Evolutionary conservation across 2,113 vertebrate genomes (phyloP).

Genomic region (Micronycteris hirsuta): DNA sequence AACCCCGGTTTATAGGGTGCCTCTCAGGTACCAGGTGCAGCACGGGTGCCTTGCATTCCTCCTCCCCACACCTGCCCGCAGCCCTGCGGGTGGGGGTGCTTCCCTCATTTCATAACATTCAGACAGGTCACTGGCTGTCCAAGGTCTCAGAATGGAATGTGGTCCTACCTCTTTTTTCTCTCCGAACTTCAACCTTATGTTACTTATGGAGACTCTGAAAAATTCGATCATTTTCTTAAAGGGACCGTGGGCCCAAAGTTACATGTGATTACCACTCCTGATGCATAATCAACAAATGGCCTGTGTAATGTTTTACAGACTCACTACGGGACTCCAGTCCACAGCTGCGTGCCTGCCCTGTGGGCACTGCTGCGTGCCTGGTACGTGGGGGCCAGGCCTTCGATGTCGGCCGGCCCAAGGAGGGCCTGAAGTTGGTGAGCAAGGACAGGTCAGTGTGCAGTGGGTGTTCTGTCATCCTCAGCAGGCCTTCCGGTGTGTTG

Average conservation of each 20-base stretch:
- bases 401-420: constrained; percentile 86
- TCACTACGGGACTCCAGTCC: constrained; percentile 60
- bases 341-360: constrained; percentile 79
- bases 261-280: fast-evolving
- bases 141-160: neutral
- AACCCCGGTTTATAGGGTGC: neutral
- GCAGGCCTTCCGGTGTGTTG: neutral
- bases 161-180: neutral
- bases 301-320: neutral
- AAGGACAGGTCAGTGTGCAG: constrained; percentile 85
- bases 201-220: neutral
- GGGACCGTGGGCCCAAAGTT: neutral
- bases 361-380: constrained; percentile 89
- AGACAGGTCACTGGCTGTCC: neutral
- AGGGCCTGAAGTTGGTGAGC: constrained; percentile 79
- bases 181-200: neutral
- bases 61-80: neutral
- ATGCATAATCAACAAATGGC: fast-evolving
- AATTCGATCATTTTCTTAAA: neutral
- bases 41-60: fast-evolving
- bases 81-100: neutral
- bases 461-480: neutral
- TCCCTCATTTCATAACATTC: no score
- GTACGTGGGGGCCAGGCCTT: constrained; percentile 72
- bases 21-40: neutral